Evolutionary conservation across 2,888 invertebrate genomes (phyloP).

Genomic region (Cartodere bifasciata): DNA sequence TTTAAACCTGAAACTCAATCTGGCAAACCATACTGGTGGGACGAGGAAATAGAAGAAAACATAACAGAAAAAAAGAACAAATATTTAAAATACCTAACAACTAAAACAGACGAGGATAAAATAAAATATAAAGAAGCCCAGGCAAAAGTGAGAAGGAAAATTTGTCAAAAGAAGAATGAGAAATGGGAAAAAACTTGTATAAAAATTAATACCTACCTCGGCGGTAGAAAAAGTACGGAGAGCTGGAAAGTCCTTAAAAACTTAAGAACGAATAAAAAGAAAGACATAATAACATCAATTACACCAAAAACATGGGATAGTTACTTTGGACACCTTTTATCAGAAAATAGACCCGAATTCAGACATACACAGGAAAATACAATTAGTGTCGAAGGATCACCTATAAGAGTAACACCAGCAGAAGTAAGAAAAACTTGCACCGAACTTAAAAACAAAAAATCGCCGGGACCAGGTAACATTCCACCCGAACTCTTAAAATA

Average conservation of each 20-base stretch:
- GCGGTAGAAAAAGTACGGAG: slow-evolving; percentile 4
- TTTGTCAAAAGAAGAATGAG: slow-evolving; percentile 5
- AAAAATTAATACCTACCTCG: slow-evolving; percentile 2
- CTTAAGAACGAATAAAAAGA: slow-evolving; percentile 5
- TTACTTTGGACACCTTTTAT: slow-evolving; percentile 5
- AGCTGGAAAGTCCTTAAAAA: slow-evolving; percentile 4
- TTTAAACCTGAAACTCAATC: slow-evolving; percentile 1
- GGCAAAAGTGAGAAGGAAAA: slow-evolving; percentile 5
- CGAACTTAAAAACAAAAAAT: slow-evolving; percentile 7
- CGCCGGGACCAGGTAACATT: slow-evolving; percentile 9
- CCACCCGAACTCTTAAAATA: slow-evolving; percentile 8
- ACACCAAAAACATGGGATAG: slow-evolving; percentile 5
- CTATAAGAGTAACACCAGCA: slow-evolving; percentile 7
- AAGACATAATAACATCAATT: too few species aligned
- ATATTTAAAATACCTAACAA: slow-evolving; percentile 6
- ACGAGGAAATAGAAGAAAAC: slow-evolving; percentile 5
- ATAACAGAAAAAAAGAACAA: slow-evolving; percentile 2
- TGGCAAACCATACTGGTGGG: slow-evolving; percentile 7
- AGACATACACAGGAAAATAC: neutral
- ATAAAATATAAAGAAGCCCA: slow-evolving; percentile 7
- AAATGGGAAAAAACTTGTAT: slow-evolving; percentile 6
- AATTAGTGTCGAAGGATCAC: slow-evolving; percentile 5
- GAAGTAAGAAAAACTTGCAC: slow-evolving; percentile 7
- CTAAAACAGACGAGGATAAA: slow-evolving; percentile 7
- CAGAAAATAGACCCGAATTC: slow-evolving; percentile 3